Evolutionary conservation across 2,797 vertebrate genomes (phyloP).

Genomic region (Typhlichthys eigenmanni): DNA sequence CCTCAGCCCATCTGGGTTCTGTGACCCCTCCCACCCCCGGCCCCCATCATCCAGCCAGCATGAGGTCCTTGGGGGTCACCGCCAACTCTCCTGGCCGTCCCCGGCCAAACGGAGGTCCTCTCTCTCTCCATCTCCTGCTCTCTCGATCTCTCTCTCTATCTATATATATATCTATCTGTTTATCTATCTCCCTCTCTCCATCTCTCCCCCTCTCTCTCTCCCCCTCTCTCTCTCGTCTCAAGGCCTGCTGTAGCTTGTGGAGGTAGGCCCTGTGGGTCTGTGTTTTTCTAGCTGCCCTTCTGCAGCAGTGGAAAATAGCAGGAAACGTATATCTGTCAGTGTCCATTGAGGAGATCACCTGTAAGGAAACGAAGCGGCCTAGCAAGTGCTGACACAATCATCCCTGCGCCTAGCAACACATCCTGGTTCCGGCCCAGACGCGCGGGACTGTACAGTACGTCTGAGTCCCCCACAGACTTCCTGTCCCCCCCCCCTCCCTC

Average conservation of each 20-base stretch:
- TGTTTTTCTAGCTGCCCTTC: conserved; percentile 49
- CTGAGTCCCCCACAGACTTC: conserved; percentile 66
- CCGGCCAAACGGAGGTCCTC: conserved; percentile 14
- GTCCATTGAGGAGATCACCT: conserved; percentile 82
- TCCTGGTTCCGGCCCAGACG: conserved; percentile 81
- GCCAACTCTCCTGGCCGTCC: conserved; percentile 42
- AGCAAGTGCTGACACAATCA: conserved; percentile 81
- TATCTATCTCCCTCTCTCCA: not conserved
- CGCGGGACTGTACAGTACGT: conserved; percentile 75
- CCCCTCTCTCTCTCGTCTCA: not conserved
- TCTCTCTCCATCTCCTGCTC: conserved; percentile 50
- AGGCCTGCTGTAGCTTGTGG: too few relatives aligned
- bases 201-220: not conserved
- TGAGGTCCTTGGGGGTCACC: not conserved
- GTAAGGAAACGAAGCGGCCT: conserved; percentile 76
- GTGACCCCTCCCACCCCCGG: conserved; percentile 13
- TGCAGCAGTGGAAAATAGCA: conserved; percentile 75
- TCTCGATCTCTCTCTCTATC: not conserved
- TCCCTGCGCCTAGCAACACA: conserved; percentile 78
- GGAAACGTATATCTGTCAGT: conserved; percentile 81
- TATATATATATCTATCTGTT: conserved; percentile 46
- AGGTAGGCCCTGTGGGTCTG: not conserved
- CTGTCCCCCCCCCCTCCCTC: conserved; percentile 46
- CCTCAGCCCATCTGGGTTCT: conserved; percentile 35
- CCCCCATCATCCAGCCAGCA: conserved; percentile 21